A percentile compares a stretch with the other conserved stretches of the same genome.
Evolutionary conservation across 2,797 vertebrate species (phyloP).

Genomic region (Anguilla obscura): DNA sequence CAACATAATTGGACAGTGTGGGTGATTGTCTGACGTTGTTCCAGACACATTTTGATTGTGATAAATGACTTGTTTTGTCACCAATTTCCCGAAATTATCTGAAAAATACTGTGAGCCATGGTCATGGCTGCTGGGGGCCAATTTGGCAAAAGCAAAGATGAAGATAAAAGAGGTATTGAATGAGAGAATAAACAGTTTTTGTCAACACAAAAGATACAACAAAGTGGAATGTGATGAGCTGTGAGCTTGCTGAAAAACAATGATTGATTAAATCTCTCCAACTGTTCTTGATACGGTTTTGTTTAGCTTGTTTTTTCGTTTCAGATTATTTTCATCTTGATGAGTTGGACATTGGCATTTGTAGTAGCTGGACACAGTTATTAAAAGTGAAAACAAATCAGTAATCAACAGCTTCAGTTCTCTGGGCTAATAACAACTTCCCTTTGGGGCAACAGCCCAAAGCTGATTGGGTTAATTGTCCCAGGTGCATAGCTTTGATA

Average conservation of each 20-base stretch:
- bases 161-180: slow-evolving; percentile 17
- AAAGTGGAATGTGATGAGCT: neutral
- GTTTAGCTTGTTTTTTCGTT: neutral
- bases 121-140: neutral
- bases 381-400: neutral
- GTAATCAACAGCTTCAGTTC: slow-evolving; percentile 15
- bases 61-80: slow-evolving; percentile 26
- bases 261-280: neutral
- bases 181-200: neutral
- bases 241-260: neutral
- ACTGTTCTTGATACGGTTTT: neutral
- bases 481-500: slow-evolving; percentile 13
- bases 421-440: neutral
- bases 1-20: slow-evolving; percentile 11
- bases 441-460: neutral
- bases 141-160: neutral
- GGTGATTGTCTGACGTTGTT: neutral
- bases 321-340: slow-evolving; percentile 1
- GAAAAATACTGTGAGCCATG: slow-evolving; percentile 4
- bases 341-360: slow-evolving; percentile 4
- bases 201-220: neutral
- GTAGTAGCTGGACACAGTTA: neutral
- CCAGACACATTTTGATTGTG: slow-evolving; percentile 18
- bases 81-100: slow-evolving; percentile 15
- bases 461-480: slow-evolving; percentile 15